A percentile compares a stretch with the other conserved stretches of the same genome.
These are phyloP conservation scores for Tethea ocularis DNA, from an alignment of 2,888 invertebrate genomes.

Conservation along the genomic window DNA sequence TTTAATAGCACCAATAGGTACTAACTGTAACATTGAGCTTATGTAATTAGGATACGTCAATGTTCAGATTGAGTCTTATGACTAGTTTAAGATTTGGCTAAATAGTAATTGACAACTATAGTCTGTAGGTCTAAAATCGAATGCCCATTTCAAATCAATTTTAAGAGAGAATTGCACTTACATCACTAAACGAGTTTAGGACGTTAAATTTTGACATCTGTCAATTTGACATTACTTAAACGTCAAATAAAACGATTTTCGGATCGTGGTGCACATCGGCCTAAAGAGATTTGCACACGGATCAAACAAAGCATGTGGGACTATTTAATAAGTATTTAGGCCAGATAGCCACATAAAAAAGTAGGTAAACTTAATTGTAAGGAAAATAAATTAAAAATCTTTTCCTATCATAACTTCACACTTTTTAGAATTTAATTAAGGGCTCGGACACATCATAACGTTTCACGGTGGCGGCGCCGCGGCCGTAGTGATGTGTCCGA, in stretches of 20 bases:
- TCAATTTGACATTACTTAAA: no score
- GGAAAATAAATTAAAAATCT: not conserved
- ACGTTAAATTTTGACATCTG: no score
- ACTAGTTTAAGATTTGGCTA: constrained; percentile 43
- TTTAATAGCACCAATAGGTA: constrained; percentile 6
- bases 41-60: constrained; percentile 25
- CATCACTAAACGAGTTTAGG: no score
- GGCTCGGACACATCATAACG: no score
- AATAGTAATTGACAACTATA: not conserved
- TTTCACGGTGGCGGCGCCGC: no score
- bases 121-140: not conserved
- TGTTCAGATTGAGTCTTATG: constrained; percentile 53
- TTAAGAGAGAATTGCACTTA: not conserved
- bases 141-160: not conserved
- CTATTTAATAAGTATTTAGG: no score
- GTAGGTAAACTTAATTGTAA: not conserved
- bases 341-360: not conserved
- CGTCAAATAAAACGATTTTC: no score
- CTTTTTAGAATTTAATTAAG: constrained; percentile 7
- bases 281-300: no score
- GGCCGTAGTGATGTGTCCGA: no score
- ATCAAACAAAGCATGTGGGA: no score
- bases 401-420: not conserved
- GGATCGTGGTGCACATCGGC: no score
- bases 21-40: constrained; percentile 10